These are phyloP conservation scores for Hyperoodon ampullatus DNA, from an alignment of 2,113 vertebrate species.

Conservation along the genomic window DNA sequence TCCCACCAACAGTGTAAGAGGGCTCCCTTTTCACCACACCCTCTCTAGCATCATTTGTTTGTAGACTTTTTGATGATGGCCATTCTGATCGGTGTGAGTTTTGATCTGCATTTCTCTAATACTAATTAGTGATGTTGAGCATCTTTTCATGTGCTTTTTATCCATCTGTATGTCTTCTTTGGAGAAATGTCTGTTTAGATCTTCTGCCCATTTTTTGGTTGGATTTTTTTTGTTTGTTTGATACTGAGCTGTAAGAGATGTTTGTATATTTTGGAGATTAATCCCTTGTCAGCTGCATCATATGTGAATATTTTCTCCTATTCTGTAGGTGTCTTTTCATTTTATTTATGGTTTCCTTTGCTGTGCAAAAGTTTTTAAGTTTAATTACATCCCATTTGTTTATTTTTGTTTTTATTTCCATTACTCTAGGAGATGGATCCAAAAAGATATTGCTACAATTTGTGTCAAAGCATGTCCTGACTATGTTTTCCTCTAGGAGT, in stretches of 20 bases:
- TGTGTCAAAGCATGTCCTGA: too few species aligned
- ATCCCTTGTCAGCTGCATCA: not conserved
- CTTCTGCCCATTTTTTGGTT: not conserved
- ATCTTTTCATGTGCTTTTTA: not conserved
- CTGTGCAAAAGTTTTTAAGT: not conserved
- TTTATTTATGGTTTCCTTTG: not conserved
- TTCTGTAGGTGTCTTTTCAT: not conserved
- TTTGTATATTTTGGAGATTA: not conserved
- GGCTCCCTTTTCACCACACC: too few species aligned
- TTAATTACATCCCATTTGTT: not conserved
- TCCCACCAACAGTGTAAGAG: too few species aligned
- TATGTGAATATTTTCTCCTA: not conserved
- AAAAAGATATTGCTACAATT: too few species aligned
- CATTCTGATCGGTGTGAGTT: not conserved
- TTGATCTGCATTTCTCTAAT: not conserved
- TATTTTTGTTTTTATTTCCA: too few species aligned
- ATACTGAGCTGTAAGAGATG: not conserved
- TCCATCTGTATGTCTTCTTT: not conserved
- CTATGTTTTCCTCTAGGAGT: too few species aligned
- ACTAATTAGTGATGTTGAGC: not conserved
- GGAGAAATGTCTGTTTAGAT: not conserved
- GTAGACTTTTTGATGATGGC: not conserved
- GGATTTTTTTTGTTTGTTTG: not conserved
- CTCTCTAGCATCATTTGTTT: too few species aligned
- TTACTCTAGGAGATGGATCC: too few species aligned